These are phyloP conservation scores for Sericinus montela DNA, from an alignment of 2,888 invertebrate species.

Conservation along the genomic window DNA sequence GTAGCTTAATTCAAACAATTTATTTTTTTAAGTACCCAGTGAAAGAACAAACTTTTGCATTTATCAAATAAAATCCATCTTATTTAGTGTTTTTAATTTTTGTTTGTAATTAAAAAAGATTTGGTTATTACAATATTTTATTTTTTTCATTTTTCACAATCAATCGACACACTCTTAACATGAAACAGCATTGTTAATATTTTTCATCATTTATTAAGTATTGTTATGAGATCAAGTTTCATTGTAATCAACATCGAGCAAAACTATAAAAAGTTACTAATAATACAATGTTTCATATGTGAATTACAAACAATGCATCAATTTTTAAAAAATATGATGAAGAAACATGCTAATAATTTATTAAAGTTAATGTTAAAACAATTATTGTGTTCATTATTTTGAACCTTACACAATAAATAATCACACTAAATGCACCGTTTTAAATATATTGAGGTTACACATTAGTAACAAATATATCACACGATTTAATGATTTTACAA, in stretches of 20 bases:
- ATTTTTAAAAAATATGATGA: neutral
- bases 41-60: slow-evolving; percentile 10
- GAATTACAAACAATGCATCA: neutral
- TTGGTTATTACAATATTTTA: slow-evolving; percentile 14
- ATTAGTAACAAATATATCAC: no score
- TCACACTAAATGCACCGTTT: no score
- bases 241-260: neutral
- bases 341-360: neutral
- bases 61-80: slow-evolving; percentile 10
- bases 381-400: no score
- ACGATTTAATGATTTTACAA: no score
- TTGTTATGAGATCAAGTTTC: slow-evolving; percentile 2
- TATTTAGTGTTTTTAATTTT: slow-evolving; percentile 1
- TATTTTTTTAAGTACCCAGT: slow-evolving; percentile 16
- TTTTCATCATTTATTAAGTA: neutral
- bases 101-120: slow-evolving; percentile 12
- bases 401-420: no score
- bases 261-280: neutral
- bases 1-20: slow-evolving; percentile 28
- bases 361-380: neutral
- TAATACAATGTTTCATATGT: neutral
- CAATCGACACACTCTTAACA: neutral
- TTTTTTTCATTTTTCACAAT: slow-evolving; percentile 1
- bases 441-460: no score
- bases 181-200: neutral